Conservation (phyloP, 2,113 vertebrate species). For the Sula dactylatra region DNA sequence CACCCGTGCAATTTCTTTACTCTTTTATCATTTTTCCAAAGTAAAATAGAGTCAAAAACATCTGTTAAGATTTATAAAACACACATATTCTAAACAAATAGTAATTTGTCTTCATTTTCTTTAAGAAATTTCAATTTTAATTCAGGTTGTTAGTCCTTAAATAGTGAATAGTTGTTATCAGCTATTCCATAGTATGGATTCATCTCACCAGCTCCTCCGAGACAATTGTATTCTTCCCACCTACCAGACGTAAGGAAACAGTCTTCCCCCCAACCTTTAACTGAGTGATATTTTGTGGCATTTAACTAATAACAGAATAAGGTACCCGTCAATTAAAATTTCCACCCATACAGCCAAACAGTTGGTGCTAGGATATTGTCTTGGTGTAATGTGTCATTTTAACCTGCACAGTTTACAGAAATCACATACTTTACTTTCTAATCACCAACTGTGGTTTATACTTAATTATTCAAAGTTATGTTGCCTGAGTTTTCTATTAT, state of each 20-base stretch:
- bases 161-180: background rate
- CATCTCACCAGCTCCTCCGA: background rate
- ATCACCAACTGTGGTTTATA: background rate
- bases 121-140: background rate
- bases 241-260: background rate
- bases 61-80: background rate
- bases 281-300: background rate
- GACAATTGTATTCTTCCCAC: rapidly evolving
- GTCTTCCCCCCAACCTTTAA: background rate
- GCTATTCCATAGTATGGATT: background rate
- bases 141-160: background rate
- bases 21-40: background rate
- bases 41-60: background rate
- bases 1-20: background rate
- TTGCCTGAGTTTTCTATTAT: background rate
- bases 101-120: background rate
- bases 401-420: background rate
- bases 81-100: background rate
- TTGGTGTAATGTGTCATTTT: background rate
- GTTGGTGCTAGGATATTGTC: background rate
- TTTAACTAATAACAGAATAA: background rate
- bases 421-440: background rate
- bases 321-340: background rate
- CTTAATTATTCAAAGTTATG: background rate
- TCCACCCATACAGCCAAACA: background rate